Evolutionary conservation across 2,888 invertebrate genomes (phyloP).

Genomic region (Drosophila imparisetae): DNA sequence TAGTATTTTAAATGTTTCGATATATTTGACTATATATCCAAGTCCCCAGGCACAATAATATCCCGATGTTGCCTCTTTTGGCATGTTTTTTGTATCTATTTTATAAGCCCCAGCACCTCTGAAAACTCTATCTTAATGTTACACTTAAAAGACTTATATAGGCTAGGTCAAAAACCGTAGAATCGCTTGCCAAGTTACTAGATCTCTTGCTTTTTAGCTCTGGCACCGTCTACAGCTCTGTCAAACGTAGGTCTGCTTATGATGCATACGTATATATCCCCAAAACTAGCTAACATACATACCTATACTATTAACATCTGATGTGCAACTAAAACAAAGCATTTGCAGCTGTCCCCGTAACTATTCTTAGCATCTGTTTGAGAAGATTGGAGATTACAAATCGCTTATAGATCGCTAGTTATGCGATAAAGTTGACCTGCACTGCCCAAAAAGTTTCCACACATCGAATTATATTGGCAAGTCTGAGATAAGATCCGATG

Average conservation of each 20-base stretch:
- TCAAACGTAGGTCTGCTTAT: conserved; percentile 44
- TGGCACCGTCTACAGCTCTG: conserved; percentile 49
- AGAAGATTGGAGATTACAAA: background rate
- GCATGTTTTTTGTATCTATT: conserved; percentile 28
- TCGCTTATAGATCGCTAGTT: background rate
- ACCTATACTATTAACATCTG: conserved; percentile 17
- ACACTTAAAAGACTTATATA: conserved; percentile 4
- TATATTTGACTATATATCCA: conserved; percentile 29
- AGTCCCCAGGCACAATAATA: conserved; percentile 31
- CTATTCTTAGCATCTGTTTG: conserved; percentile 34
- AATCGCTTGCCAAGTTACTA: conserved; percentile 10
- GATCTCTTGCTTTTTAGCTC: conserved; percentile 16
- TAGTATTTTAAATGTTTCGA: conserved; percentile 50
- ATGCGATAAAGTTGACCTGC: background rate
- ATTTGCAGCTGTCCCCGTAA: conserved; percentile 10
- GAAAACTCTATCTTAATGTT: background rate
- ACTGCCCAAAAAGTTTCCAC: background rate
- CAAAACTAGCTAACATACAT: conserved; percentile 43
- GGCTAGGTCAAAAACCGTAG: conserved; percentile 21
- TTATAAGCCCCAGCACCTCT: conserved; percentile 29
- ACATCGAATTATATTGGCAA: background rate
- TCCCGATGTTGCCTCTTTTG: conserved; percentile 30
- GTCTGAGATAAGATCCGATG: background rate
- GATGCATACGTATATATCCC: conserved; percentile 19
- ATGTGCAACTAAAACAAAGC: conserved; percentile 23